Base-by-base conservation (phyloP, 1,140 invertebrate genomes). In the Ceratina japonica region DNA sequence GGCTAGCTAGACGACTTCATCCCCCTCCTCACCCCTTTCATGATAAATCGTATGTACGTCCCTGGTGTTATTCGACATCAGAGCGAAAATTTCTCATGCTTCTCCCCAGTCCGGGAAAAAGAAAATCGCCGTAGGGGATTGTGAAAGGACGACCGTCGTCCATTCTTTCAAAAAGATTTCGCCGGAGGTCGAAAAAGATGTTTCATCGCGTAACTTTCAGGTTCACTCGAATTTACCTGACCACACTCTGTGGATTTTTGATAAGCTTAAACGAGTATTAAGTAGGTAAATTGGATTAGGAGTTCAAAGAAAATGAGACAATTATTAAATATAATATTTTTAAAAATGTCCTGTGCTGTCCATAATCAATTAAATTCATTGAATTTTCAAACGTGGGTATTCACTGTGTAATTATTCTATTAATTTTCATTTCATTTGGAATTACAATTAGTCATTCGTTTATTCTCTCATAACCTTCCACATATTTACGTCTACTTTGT, bases 11-110 rank as follows among this genome's bases (percentile, higher is more conserved):
- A 22, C 54, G 27, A 37, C 56, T 37, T 37, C 65, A 49, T 49
- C 13, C 27, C 68, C 12, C 18, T 15, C 7, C 18, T 61, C 24
- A 24, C 15, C 56, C 66, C n/a, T 58, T 54, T 24, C 16, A 37
- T 73, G 77, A 84, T 84, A 84, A 84, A 84, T 84, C 78, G 52
- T 65, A 66, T 66, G 69, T 56, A 27, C 18, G 4, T 37, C 27
- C 18, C 20, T 31, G 3, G 20, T 15, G 56, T n/a, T 80, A 69
- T 74, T 62, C 2, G 31, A 58, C 20, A 7, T 27, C 37, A 8
- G 37, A 24, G 27, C 31, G 62, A 65, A 80, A 75, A 52, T 80
- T 71, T 37, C 54, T 13, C 66, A 24, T 24, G 37, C 37, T 69
- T 63, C 58, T 31, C 15, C 15, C 13, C 10, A 13, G 31, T 31